Conservation (phyloP, 2,113 vertebrate species). For the Meleagris gallopavo region DNA sequence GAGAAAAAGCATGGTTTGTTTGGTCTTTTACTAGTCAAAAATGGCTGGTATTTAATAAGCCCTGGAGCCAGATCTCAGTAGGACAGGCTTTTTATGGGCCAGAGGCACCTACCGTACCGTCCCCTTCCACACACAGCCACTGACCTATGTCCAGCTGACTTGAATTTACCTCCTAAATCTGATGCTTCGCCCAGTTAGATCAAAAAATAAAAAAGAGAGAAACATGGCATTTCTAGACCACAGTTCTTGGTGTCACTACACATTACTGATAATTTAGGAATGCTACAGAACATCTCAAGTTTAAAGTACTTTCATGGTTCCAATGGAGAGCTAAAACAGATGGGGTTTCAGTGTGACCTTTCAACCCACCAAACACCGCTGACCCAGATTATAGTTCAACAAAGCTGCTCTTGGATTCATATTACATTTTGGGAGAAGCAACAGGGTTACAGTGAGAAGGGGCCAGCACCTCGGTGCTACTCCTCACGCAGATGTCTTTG, state of each 20-base stretch:
- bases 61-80: constrained; percentile 77
- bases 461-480: background rate
- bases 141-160: constrained; percentile 61
- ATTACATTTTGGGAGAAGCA: constrained; percentile 40
- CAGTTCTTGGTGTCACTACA: constrained; percentile 74
- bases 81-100: constrained; percentile 62
- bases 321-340: constrained; percentile 71
- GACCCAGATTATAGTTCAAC: constrained; percentile 62
- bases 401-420: constrained; percentile 48
- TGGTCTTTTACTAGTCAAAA: constrained; percentile 76
- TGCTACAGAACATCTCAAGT: constrained; percentile 66
- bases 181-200: constrained; percentile 27
- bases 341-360: constrained; percentile 66
- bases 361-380: constrained; percentile 60
- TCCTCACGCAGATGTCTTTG: background rate
- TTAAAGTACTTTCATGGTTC: constrained; percentile 69
- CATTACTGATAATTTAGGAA: constrained; percentile 66
- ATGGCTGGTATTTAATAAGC: constrained; percentile 75
- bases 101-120: background rate
- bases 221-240: constrained; percentile 61
- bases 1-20: constrained; percentile 75
- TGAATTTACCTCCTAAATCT: constrained; percentile 64
- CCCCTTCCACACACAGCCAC: constrained; percentile 7
- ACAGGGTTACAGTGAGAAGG: background rate
- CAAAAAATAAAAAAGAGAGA: constrained; percentile 50